Conservation (phyloP, 2,113 vertebrate species). For the Rhegmatorhina hoffmannsi region DNA sequence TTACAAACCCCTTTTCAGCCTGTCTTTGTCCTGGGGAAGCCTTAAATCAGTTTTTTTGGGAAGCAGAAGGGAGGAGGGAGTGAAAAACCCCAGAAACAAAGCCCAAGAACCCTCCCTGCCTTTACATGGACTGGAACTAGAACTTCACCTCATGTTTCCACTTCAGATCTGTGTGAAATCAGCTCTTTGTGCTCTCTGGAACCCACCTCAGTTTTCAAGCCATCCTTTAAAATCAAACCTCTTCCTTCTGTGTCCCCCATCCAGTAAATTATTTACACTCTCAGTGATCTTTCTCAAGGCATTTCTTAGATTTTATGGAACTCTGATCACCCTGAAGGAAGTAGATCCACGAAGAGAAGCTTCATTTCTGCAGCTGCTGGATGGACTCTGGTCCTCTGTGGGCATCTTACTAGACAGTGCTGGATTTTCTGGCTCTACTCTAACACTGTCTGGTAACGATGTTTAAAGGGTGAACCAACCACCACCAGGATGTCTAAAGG, state of each 20-base stretch:
- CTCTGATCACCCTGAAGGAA: not conserved
- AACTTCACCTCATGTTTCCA: not conserved
- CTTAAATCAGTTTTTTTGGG: not conserved
- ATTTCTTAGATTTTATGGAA: not conserved
- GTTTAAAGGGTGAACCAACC: constrained; percentile 84
- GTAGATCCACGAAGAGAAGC: not conserved
- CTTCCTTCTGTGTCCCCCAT: not conserved
- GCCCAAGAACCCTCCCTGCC: not conserved
- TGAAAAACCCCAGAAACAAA: not conserved
- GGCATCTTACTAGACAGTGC: constrained; percentile 99
- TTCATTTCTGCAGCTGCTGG: not conserved
- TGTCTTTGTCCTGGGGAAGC: not conserved
- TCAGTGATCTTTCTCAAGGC: not conserved
- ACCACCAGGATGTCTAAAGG: too few relatives aligned
- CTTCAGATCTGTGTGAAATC: not conserved
- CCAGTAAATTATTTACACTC: not conserved
- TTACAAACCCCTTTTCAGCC: not conserved
- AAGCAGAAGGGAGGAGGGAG: not conserved
- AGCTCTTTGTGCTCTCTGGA: not conserved
- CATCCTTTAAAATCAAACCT: not conserved
- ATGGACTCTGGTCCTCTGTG: constrained; percentile 82
- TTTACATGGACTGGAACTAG: not conserved
- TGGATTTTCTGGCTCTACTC: constrained; percentile 91
- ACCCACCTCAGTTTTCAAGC: not conserved
- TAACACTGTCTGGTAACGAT: constrained; percentile 99